These are phyloP conservation scores for Alsophila aescularia DNA, from an alignment of 2,888 invertebrate species.

Conservation along the genomic window DNA sequence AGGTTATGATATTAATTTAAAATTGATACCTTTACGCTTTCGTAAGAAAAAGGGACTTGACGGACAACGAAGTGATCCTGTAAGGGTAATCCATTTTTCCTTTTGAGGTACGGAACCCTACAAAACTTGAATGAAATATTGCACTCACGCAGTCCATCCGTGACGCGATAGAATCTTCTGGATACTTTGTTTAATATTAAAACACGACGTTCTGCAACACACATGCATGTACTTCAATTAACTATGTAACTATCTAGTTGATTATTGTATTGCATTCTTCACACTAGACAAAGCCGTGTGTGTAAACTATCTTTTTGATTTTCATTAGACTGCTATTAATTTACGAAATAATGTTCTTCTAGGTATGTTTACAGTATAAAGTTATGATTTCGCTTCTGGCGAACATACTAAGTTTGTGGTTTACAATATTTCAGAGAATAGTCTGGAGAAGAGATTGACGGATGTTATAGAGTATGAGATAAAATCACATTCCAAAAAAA, in stretches of 20 bases:
- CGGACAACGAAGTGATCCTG: no score
- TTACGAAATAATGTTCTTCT: background rate
- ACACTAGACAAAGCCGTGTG: background rate
- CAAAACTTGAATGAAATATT: conserved; percentile 21
- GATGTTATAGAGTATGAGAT: no score
- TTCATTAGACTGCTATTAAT: background rate
- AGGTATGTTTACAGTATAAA: background rate
- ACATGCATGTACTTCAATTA: conserved; percentile 22
- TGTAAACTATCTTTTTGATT: background rate
- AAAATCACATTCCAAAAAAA: no score
- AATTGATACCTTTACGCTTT: no score
- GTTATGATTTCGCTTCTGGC: no score
- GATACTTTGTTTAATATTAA: conserved; percentile 39
- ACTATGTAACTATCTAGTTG: background rate
- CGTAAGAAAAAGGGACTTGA: no score
- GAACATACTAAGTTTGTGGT: no score
- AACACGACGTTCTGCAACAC: conserved; percentile 31
- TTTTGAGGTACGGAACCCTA: background rate
- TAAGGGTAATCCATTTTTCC: no score
- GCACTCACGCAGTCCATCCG: conserved; percentile 31
- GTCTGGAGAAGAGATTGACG: background rate
- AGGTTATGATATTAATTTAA: no score
- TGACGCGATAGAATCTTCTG: conserved; percentile 35
- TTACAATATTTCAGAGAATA: background rate
- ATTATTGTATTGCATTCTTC: conserved; percentile 2